Evolutionary conservation across 2,888 invertebrate species (phyloP), one percentile per base, ranked within the genome.

Genomic region (Tetrapedia diversipes): DNA sequence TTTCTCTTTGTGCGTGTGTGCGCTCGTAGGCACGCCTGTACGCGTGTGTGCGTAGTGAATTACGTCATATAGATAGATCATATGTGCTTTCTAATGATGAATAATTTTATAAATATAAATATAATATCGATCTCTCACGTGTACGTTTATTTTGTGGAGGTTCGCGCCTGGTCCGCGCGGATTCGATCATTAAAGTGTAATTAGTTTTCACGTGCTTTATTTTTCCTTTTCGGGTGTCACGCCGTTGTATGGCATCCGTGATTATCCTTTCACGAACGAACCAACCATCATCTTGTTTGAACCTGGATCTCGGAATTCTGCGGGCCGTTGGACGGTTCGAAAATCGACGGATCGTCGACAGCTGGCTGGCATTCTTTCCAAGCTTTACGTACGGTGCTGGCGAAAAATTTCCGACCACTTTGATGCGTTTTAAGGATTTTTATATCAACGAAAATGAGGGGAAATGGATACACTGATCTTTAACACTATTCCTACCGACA

Each of bases 71-170:
- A 89, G 88, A 87, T 90, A 88, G 88, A 90, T 90, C 88, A 88
- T 90, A 90, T 90, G 90, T 90, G 90, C 90, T 90, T 90, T 90
- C 89, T 90, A 89, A 90, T 88, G 90, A 90, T 88, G 88, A 87
- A 90, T 90, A 90, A 90, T 90, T 90, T 90, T 90, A 90, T 90
- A 90, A 90, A 90, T 90, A 90, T 89, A 89, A 89, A 88, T 87
- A 87, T 89, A 88, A 89, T 90, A 90, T 86, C 86, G 88, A 90
- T 86, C 82, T 86, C 82, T 87, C 83, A 85, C 54, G 83, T 88
- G 83, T 86, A 84, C 80, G 80, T 86, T 89, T 79, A 88, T 84
- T 88, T 84, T 80, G n/a, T n/a, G 47, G 47, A 59, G 19, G 19
- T 39, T 64, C 63, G 63, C 27, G 77, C 82, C 72, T 71, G 59